Conservation (phyloP, 2,113 vertebrate genomes). For the Siniperca knerii region DNA sequence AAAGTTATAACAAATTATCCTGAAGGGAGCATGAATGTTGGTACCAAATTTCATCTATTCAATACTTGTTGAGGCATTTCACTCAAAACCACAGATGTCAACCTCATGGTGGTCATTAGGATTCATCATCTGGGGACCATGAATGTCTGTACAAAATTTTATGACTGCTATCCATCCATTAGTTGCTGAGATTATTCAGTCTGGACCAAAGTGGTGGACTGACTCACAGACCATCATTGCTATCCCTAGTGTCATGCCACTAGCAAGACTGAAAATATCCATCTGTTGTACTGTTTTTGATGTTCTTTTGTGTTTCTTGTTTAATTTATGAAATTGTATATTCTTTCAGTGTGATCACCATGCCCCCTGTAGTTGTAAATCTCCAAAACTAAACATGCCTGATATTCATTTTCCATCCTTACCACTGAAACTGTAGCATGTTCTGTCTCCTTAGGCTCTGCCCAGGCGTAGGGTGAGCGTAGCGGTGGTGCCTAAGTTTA, state of each 20-base stretch:
- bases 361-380: not conserved
- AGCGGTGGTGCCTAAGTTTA: conserved; percentile 98
- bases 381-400: not conserved
- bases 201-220: too few relatives aligned
- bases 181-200: too few relatives aligned
- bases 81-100: too few relatives aligned
- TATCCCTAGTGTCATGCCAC: too few relatives aligned
- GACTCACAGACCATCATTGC: too few relatives aligned
- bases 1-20: not conserved
- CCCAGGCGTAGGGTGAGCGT: conserved; percentile 97
- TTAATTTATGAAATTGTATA: not conserved
- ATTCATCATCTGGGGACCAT: too few relatives aligned
- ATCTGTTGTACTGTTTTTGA: not conserved
- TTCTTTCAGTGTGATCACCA: not conserved
- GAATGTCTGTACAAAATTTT: too few relatives aligned
- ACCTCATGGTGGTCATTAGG: too few relatives aligned
- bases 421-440: not conserved
- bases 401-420: not conserved
- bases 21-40: not conserved
- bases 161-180: too few relatives aligned
- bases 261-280: not conserved
- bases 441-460: conserved; percentile 86
- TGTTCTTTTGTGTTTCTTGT: not conserved
- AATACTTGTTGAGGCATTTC: too few relatives aligned
- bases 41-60: too few relatives aligned